phyloP scores from a whole-genome alignment of 2,113 vertebrate species.

The Cephalopterus ornatus region DNA sequence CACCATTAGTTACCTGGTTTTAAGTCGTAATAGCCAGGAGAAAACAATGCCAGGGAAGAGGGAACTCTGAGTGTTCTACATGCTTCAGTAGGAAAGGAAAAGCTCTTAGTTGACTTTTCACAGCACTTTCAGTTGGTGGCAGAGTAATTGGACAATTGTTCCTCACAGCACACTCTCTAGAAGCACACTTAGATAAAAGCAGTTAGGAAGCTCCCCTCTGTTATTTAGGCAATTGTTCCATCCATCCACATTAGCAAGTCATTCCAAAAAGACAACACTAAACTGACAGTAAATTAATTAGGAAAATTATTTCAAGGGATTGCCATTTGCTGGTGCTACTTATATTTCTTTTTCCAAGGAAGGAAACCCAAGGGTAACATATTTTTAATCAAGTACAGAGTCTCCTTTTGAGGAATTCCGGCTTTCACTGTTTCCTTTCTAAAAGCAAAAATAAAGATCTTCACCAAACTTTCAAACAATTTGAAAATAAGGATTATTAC shows the following conservation, averaged over 20 bases:
- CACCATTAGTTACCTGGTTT: slow-evolving; percentile 6
- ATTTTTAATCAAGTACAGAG: background rate
- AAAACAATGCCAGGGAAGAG: background rate
- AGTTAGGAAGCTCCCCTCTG: background rate
- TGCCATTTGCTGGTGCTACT: background rate
- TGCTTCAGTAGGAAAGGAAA: background rate
- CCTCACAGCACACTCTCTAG: background rate
- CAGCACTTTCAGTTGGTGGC: background rate
- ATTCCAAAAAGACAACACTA: background rate
- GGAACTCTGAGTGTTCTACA: background rate
- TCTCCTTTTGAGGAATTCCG: background rate
- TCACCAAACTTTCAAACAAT: background rate
- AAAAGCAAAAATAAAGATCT: background rate
- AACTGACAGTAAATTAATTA: background rate
- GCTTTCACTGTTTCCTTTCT: background rate
- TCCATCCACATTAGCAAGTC: background rate
- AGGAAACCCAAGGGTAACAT: background rate
- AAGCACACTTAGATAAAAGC: background rate
- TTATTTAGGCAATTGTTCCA: background rate
- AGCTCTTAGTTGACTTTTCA: background rate
- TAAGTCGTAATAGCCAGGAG: background rate
- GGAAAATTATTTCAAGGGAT: slow-evolving; percentile 8
- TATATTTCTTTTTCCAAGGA: background rate
- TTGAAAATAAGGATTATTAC: background rate
- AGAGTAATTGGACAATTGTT: background rate